phyloP scores from a whole-genome alignment of 2,797 vertebrate species.

The Siniperca obscura region DNA sequence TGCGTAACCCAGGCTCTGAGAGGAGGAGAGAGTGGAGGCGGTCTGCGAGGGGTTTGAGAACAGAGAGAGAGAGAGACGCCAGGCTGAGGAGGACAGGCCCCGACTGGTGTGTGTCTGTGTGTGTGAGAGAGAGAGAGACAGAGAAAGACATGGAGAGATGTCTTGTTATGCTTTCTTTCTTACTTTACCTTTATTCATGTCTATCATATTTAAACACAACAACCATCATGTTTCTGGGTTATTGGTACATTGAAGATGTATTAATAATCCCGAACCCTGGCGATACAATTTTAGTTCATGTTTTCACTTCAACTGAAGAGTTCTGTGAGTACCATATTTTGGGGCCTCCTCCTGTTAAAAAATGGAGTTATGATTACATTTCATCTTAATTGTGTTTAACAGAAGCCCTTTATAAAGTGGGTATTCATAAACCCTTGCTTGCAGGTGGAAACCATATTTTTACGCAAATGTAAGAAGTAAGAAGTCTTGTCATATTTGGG shows the following conservation, averaged over 20 bases:
- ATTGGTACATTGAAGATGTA: too few species aligned
- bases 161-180: not conserved
- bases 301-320: not conserved
- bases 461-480: not conserved
- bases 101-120: slow-evolving; percentile 61
- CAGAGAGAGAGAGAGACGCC: not conserved
- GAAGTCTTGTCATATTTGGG: not conserved
- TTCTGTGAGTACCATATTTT: not conserved
- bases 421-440: not conserved
- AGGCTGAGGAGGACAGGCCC: slow-evolving; percentile 66
- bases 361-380: not conserved
- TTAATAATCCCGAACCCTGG: not conserved
- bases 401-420: not conserved
- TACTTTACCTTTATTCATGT: not conserved
- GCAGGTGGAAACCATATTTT: not conserved
- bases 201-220: not conserved
- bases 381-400: not conserved
- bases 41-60: slow-evolving; percentile 28
- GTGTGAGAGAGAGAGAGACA: not conserved
- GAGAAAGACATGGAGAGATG: slow-evolving; percentile 21
- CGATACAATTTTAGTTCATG: too few species aligned
- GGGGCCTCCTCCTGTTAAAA: not conserved
- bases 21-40: slow-evolving; percentile 35
- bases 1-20: slow-evolving; percentile 41
- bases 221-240: not conserved